phyloP scores from a whole-genome alignment of 92 coral and sea anemone species.

The Nematostella vectensis region DNA sequence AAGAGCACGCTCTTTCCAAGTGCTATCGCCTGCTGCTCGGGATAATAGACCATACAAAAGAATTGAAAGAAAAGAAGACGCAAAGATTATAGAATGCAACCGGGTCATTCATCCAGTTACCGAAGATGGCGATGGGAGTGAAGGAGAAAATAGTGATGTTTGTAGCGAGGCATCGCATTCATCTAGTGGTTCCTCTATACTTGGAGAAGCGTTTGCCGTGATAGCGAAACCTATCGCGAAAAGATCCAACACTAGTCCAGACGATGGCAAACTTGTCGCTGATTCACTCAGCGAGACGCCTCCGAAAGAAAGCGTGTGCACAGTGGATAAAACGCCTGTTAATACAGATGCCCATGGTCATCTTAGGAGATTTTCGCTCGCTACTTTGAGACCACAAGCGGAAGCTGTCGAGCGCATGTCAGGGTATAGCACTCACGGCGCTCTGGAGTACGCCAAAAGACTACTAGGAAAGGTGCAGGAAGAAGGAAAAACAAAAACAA shows the following conservation, averaged over 20 bases:
- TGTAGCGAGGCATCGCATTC: constrained; percentile 6
- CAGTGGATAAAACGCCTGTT: not conserved
- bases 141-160: not conserved
- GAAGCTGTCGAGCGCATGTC: constrained; percentile 24
- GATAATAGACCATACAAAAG: not conserved
- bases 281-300: not conserved
- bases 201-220: not conserved
- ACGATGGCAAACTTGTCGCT: not conserved
- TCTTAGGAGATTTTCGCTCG: constrained; percentile 40
- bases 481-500: constrained; percentile 64
- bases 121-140: not conserved
- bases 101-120: not conserved
- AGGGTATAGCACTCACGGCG: constrained; percentile 80
- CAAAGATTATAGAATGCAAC: not conserved
- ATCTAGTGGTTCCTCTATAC: constrained; percentile 24
- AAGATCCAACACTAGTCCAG: not conserved
- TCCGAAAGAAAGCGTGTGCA: not conserved
- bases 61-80: constrained; percentile 2
- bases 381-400: constrained; percentile 13
- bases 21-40: constrained; percentile 4
- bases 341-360: not conserved
- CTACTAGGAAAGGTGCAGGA: constrained; percentile 54
- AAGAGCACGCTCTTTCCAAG: constrained; percentile 17
- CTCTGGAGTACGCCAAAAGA: constrained; percentile 66
- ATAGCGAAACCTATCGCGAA: not conserved